Evolutionary conservation across 2,888 invertebrate genomes (phyloP), one percentile per base, ranked within the genome.

Genomic region (Salpingus planirostris): DNA sequence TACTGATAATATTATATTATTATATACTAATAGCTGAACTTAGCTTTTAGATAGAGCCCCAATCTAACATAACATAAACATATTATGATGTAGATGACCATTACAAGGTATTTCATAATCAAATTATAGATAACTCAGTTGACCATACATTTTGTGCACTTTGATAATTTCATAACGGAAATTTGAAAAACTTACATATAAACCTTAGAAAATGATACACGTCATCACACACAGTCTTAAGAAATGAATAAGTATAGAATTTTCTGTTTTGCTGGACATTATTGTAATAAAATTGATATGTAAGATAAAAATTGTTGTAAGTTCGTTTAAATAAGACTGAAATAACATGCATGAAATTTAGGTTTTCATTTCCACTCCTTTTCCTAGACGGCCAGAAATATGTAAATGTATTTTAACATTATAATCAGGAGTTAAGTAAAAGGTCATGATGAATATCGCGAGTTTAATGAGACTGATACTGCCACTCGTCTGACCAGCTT

Each of bases 281-380:
- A n/a, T n/a, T n/a, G n/a, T n/a, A n/a, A n/a, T n/a, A 35, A 40
- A 42, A 42, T 49, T 40, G 40, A 44, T 43, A 42, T 52, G 52
- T 54, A 54, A 54, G 39, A 49, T 47, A 50, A 29, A 27, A 24
- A 15, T 49, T 52, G 52, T 54, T 52, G 50, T 54, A 54, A 54
- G 52, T 51, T 54, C 33, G 47, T 52, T n/a, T 52, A 52, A 54
- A 54, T 52, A 54, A 54, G 54, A 54, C 54, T 54, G 54, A 54
- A 53, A 51, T 32, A 42, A 36, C 33, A 18, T 18, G 8, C 5
- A 18, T 6, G 8, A 18, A 18, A 5, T 5, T 18, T n/a, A n/a
- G 18, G 8, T 8, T 18, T 18, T 18, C 18, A 18, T 18, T 18
- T 18, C 18, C n/a, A n/a, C n/a, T n/a, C n/a, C n/a, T n/a, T n/a